Conservation (phyloP, 2,888 invertebrate species). For the Eueremaeus valkanovi region DNA sequence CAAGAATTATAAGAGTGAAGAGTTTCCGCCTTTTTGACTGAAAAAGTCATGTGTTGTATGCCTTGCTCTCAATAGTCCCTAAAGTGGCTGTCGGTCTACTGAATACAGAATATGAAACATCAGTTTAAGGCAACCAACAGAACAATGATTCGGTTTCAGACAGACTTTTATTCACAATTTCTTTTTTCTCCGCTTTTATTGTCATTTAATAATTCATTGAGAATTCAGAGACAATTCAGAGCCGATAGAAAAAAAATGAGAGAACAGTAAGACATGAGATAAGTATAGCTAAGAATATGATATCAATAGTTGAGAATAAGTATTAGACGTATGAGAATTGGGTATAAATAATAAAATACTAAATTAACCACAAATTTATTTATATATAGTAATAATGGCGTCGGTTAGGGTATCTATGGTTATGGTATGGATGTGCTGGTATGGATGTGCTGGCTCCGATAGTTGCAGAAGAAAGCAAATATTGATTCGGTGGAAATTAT, state of each 20-base stretch:
- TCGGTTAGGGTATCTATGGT: too few relatives aligned
- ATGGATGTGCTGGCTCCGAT: too few relatives aligned
- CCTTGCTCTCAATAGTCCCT: background rate
- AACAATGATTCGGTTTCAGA: background rate
- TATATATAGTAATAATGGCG: too few relatives aligned
- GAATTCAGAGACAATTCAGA: background rate
- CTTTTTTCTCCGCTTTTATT: background rate
- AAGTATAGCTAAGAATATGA: too few relatives aligned
- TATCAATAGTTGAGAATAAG: too few relatives aligned
- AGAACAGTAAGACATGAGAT: background rate
- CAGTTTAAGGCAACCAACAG: background rate
- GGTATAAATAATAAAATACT: too few relatives aligned
- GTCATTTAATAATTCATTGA: conserved; percentile 19
- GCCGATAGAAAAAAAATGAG: background rate
- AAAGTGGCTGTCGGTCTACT: background rate
- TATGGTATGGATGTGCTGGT: too few relatives aligned
- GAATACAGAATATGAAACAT: conserved; percentile 4
- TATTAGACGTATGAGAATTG: too few relatives aligned
- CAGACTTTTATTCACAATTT: background rate
- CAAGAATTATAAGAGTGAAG: background rate
- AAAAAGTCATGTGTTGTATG: background rate
- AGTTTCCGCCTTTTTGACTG: background rate
- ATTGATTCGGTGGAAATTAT: too few relatives aligned
- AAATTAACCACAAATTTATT: too few relatives aligned
- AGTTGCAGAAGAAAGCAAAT: too few relatives aligned